phyloP scores from a whole-genome alignment of 2,888 invertebrate species.

The Drosophila falleni region DNA sequence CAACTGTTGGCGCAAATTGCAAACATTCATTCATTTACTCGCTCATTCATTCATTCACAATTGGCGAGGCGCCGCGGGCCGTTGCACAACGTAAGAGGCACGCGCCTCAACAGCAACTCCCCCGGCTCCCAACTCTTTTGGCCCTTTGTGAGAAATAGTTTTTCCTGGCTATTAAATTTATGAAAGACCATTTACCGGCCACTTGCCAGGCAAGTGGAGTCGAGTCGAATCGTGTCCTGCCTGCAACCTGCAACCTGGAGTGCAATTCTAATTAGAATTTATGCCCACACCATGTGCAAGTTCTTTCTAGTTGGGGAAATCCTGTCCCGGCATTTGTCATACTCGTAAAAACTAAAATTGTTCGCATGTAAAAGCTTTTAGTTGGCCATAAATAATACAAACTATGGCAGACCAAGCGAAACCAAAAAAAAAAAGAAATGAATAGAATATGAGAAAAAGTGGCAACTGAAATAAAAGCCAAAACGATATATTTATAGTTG shows the following conservation, averaged over 20 bases:
- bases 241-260: conserved; percentile 43
- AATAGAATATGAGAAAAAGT: conserved; percentile 13
- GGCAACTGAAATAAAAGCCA: conserved; percentile 54
- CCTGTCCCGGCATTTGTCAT: conserved; percentile 45
- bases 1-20: conserved; percentile 69
- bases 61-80: conserved; percentile 52
- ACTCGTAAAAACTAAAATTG: conserved; percentile 70
- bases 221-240: conserved; percentile 21
- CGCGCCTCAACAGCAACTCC: conserved; percentile 28
- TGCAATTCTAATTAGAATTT: conserved; percentile 76
- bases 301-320: not conserved
- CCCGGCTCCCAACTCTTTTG: conserved; percentile 5
- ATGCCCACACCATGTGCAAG: conserved; percentile 62
- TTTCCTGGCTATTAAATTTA: conserved; percentile 59
- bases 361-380: conserved; percentile 75
- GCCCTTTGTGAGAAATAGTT: conserved; percentile 65
- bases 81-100: conserved; percentile 51
- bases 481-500: conserved; percentile 72
- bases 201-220: conserved; percentile 36
- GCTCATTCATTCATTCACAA: conserved; percentile 69
- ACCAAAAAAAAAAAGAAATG: conserved; percentile 14
- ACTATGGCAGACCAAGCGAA: conserved; percentile 58
- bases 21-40: conserved; percentile 53
- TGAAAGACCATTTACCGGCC: conserved; percentile 55
- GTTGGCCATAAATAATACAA: conserved; percentile 75